Percentiles rank a stretch among this genome's conserved stretches.
phyloP scores from a whole-genome alignment of 1,140 invertebrate species.

The Drosophila subobscura region DNA sequence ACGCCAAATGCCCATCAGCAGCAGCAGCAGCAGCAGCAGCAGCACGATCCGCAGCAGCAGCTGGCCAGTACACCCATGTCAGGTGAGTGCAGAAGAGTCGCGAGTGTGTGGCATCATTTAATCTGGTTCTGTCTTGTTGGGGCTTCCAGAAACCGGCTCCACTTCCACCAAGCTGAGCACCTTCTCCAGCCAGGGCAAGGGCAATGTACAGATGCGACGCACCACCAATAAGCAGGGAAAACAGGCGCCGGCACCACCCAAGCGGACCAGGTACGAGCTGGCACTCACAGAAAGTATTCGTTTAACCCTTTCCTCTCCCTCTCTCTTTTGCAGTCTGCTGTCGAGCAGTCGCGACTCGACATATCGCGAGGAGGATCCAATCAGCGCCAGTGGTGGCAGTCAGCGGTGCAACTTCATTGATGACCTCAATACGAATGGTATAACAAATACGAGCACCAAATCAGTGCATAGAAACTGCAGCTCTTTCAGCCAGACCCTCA shows the following conservation, averaged over 20 bases:
- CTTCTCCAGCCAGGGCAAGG: slow-evolving; percentile 86
- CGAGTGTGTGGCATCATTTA: background rate
- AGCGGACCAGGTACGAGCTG: slow-evolving; percentile 91
- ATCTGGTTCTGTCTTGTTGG: background rate
- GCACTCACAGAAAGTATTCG: background rate
- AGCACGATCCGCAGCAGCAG: slow-evolving; percentile 63
- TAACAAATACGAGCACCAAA: slow-evolving; percentile 50
- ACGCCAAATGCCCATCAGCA: slow-evolving; percentile 59
- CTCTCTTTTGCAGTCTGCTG: slow-evolving; percentile 86
- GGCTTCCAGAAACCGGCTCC: slow-evolving; percentile 84
- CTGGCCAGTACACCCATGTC: slow-evolving; percentile 80
- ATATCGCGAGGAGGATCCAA: slow-evolving; percentile 80
- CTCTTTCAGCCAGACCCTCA: slow-evolving; percentile 73
- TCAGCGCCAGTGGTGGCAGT: slow-evolving; percentile 58
- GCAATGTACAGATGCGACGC: slow-evolving; percentile 92
- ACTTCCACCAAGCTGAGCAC: slow-evolving; percentile 87
- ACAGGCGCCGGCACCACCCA: slow-evolving; percentile 96
- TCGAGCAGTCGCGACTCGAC: slow-evolving; percentile 87
- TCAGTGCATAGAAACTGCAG: slow-evolving; percentile 28
- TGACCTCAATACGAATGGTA: slow-evolving; percentile 70
- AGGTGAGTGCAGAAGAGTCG: slow-evolving; percentile 49
- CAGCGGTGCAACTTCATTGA: slow-evolving; percentile 47
- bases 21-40: slow-evolving; percentile 61
- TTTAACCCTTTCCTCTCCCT: background rate
- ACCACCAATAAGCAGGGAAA: slow-evolving; percentile 95